phyloP scores from a whole-genome alignment of 2,888 invertebrate species.

The Nemurella pictetii region DNA sequence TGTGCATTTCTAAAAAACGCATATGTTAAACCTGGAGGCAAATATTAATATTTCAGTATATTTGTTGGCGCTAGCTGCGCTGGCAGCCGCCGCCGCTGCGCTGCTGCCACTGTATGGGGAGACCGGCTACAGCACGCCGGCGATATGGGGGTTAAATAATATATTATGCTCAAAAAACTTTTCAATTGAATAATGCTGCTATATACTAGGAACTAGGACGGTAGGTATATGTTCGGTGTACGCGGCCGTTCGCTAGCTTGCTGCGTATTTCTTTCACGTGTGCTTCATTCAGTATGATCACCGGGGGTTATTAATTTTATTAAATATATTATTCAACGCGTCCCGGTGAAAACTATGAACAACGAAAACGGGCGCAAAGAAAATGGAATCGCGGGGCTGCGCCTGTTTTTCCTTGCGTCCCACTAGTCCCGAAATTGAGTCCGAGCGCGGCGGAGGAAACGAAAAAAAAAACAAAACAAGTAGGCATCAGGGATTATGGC shows the following conservation, averaged over 20 bases:
- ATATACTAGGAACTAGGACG: background rate
- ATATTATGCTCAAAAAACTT: conserved; percentile 27
- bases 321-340: no score
- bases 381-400: background rate
- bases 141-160: conserved; percentile 20
- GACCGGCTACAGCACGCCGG: background rate
- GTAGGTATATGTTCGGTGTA: no score
- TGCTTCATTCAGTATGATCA: background rate
- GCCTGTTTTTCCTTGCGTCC: background rate
- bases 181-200: conserved; percentile 6
- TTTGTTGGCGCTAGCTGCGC: conserved; percentile 14
- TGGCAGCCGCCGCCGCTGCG: no score
- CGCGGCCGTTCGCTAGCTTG: background rate
- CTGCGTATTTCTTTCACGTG: background rate
- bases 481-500: conserved; percentile 6
- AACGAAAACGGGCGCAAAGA: background rate
- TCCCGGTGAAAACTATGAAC: background rate
- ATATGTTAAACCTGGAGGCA: conserved; percentile 29
- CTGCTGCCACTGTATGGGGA: background rate
- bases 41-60: conserved; percentile 30
- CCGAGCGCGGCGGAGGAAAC: background rate
- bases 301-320: background rate
- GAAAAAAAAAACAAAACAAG: background rate
- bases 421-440: background rate
- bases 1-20: conserved; percentile 31